Percentiles rank a stretch among this genome's conserved stretches.
These are phyloP conservation scores for Brachirus orientalis DNA, from an alignment of 2,113 vertebrate genomes.

Conservation along the genomic window DNA sequence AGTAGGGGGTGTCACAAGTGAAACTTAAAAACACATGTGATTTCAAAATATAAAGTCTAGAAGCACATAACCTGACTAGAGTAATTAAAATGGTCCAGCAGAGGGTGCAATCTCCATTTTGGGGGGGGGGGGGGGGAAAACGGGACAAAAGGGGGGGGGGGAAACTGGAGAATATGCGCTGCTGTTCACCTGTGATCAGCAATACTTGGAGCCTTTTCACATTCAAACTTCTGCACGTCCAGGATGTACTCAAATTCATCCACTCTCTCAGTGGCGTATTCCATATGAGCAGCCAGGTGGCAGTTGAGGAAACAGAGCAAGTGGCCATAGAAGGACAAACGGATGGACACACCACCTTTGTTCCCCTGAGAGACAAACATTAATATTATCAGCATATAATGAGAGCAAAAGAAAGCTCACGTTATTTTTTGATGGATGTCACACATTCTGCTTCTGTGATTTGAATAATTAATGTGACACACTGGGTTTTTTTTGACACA, in stretches of 20 bases:
- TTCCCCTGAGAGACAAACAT: conserved; percentile 86
- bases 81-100: no score
- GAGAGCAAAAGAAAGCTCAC: background rate
- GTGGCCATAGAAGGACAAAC: conserved; percentile 90
- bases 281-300: conserved; percentile 92
- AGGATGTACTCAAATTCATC: conserved; percentile 93
- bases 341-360: conserved; percentile 91
- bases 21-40: no score
- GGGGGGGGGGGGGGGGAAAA: no score
- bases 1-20: no score
- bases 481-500: background rate
- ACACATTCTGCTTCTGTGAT: conserved; percentile 9
- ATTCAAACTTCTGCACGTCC: conserved; percentile 86
- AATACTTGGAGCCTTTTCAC: conserved; percentile 73
- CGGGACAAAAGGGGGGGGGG: no score
- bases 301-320: conserved; percentile 94
- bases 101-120: no score
- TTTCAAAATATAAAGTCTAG: no score
- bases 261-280: conserved; percentile 87
- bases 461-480: background rate
- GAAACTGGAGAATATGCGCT: background rate
- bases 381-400: background rate
- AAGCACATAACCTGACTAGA: no score
- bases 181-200: conserved; percentile 90
- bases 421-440: background rate